A percentile compares a stretch with the other conserved stretches of the same genome.
phyloP scores from a whole-genome alignment of 2,113 vertebrate genomes.

The Brachyhypopomus occidentalis region DNA sequence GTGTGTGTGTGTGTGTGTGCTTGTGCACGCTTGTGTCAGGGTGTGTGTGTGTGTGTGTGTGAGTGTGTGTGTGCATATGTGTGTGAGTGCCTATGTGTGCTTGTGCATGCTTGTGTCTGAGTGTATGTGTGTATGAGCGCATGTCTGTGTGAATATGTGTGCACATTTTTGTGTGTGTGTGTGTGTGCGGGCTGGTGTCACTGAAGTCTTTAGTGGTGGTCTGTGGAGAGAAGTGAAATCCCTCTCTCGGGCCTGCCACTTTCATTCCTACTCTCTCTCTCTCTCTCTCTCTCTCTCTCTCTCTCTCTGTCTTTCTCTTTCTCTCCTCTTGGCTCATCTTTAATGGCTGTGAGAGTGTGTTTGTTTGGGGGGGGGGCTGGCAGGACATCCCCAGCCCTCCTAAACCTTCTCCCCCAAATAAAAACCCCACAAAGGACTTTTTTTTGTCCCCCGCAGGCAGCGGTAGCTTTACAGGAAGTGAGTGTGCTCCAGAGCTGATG shows the following conservation, averaged over 20 bases:
- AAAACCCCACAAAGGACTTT: conserved; percentile 83
- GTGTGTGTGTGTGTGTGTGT: too few species aligned
- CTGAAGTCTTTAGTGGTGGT: neutral
- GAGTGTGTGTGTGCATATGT: too few species aligned
- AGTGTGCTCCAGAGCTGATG: conserved; percentile 82
- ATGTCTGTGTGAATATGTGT: too few species aligned
- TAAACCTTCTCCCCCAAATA: conserved; percentile 49
- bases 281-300: neutral
- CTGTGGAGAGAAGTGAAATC: conserved; percentile 13
- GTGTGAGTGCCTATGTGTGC: too few species aligned
- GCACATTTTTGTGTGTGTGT: conserved; percentile 5
- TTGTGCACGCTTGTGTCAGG: neutral
- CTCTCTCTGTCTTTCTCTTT: conserved; percentile 15
- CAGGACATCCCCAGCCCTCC: conserved; percentile 57
- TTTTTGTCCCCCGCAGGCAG: conserved; percentile 87
- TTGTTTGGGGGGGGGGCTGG: conserved; percentile 38
- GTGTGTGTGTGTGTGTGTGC: neutral
- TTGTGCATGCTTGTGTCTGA: neutral
- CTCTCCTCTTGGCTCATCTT: conserved; percentile 24
- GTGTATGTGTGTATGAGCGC: neutral
- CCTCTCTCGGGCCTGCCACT: too few species aligned
- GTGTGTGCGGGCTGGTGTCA: neutral
- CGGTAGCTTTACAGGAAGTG: conserved; percentile 86
- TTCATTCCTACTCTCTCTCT: conserved; percentile 6
- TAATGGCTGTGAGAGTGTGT: conserved; percentile 61